Conservation (phyloP, 2,113 vertebrate genomes). For the Elephas maximus region DNA sequence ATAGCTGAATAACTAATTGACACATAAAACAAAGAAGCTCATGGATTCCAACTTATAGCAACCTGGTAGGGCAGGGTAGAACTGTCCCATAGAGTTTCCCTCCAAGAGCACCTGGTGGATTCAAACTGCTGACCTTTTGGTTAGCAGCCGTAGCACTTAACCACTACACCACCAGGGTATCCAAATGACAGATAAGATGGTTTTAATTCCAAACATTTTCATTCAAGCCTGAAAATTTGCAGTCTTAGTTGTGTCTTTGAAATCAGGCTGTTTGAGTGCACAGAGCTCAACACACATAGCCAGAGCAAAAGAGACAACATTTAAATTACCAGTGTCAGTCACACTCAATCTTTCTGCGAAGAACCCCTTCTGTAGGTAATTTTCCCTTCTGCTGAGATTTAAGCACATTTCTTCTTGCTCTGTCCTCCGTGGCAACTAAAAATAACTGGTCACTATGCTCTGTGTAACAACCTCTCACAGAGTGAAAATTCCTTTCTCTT, state of each 20-base stretch:
- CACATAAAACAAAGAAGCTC: too few relatives aligned
- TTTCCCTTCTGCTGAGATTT: constrained; percentile 58
- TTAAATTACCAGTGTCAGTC: constrained; percentile 52
- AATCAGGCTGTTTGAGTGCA: background rate
- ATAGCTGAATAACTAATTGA: constrained; percentile 19
- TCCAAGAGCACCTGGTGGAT: too few relatives aligned
- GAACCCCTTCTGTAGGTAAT: constrained; percentile 31
- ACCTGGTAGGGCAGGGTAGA: too few relatives aligned
- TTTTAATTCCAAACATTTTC: background rate
- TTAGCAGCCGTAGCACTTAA: too few relatives aligned
- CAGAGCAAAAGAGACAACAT: constrained; percentile 26
- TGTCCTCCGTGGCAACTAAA: constrained; percentile 37
- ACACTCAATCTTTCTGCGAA: constrained; percentile 35
- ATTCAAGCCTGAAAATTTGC: background rate
- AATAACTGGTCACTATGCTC: constrained; percentile 6
- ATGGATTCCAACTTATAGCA: too few relatives aligned
- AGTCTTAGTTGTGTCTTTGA: background rate
- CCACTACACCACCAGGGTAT: too few relatives aligned
- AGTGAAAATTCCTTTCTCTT: background rate
- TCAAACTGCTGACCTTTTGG: too few relatives aligned
- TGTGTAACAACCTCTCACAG: constrained; percentile 6
- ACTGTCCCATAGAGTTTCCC: too few relatives aligned
- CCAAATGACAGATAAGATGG: background rate
- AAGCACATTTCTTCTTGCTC: constrained; percentile 50
- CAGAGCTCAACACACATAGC: background rate